A percentile compares a stretch with the other conserved stretches of the same genome.
These are phyloP conservation scores for Thamnophis sirtalis DNA, from an alignment of 2,113 vertebrate species.

Conservation along the genomic window DNA sequence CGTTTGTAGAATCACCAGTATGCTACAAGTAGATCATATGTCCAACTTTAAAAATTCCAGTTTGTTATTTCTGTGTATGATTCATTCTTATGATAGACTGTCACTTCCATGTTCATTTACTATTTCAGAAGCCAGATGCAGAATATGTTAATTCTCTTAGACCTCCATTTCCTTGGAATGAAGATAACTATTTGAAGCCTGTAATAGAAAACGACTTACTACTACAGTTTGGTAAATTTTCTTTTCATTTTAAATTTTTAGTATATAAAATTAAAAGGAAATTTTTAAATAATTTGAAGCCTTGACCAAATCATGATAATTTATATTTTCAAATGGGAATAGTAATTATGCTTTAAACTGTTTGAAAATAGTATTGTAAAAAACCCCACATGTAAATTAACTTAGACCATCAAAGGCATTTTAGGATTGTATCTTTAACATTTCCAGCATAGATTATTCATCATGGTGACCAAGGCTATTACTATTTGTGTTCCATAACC, in stretches of 20 bases:
- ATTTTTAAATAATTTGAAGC: background rate
- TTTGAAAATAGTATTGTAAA: background rate
- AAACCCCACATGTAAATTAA: background rate
- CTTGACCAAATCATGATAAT: background rate
- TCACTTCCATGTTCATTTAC: conserved; percentile 11
- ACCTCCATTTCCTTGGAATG: conserved; percentile 81
- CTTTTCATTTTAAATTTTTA: background rate
- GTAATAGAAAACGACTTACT: conserved; percentile 84
- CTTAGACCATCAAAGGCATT: background rate
- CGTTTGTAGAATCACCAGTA: background rate
- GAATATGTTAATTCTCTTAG: conserved; percentile 69
- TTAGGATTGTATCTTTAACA: background rate
- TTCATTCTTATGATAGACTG: background rate
- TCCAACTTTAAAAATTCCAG: background rate
- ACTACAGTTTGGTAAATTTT: conserved; percentile 85
- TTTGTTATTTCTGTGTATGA: background rate
- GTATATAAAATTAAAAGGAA: background rate
- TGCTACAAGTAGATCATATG: background rate
- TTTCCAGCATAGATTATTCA: background rate
- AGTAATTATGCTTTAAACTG: background rate
- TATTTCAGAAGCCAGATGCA: conserved; percentile 76
- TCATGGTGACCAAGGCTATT: background rate
- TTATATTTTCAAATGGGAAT: background rate
- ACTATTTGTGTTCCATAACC: background rate
- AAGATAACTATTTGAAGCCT: conserved; percentile 85